phyloP scores from a whole-genome alignment of 2,888 invertebrate genomes.

The Archips xylosteana region DNA sequence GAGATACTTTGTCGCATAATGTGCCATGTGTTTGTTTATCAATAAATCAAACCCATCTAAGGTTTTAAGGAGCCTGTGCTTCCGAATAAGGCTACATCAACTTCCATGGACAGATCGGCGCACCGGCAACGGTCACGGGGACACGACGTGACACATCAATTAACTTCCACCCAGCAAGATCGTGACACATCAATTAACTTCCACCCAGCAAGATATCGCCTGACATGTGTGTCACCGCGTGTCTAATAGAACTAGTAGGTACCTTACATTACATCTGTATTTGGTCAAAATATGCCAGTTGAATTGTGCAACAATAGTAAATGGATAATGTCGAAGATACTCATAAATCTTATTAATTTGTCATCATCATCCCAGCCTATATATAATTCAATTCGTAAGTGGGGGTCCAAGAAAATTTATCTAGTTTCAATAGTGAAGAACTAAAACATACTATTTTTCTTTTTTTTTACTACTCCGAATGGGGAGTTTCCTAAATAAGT shows the following conservation, averaged over 20 bases:
- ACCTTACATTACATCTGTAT: background rate
- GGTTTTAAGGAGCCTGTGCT: background rate
- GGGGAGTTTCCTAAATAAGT: no score
- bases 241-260: slow-evolving; percentile 18
- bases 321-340: background rate
- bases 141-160: slow-evolving; percentile 56
- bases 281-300: slow-evolving; percentile 15
- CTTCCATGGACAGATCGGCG: slow-evolving; percentile 45
- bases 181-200: slow-evolving; percentile 54
- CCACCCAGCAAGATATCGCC: slow-evolving; percentile 21
- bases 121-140: slow-evolving; percentile 49
- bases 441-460: no score
- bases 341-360: background rate
- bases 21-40: background rate
- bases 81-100: background rate
- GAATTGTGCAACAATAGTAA: slow-evolving; percentile 10
- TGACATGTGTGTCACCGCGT: slow-evolving; percentile 12
- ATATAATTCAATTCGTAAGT: no score
- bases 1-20: background rate
- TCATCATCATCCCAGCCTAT: background rate
- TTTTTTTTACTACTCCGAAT: no score
- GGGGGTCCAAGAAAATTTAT: no score
- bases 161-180: slow-evolving; percentile 38
- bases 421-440: no score
- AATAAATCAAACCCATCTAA: background rate